These are phyloP conservation scores for Bursaphelenchus okinawaensis DNA, from an alignment of 2,888 invertebrate species.

Conservation along the genomic window DNA sequence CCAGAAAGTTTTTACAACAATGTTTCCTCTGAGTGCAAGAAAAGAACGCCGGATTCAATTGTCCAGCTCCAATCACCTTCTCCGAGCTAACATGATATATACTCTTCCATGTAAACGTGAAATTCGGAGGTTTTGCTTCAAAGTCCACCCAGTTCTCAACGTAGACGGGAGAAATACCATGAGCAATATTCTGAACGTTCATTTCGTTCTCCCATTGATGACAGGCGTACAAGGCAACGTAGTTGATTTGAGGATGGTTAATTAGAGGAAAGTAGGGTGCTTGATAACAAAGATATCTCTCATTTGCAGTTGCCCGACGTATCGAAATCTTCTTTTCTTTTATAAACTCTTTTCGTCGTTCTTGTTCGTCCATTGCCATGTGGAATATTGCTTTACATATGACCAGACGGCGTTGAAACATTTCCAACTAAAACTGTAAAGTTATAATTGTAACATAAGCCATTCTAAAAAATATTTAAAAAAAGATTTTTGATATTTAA, in stretches of 20 bases:
- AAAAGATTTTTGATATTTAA: too few species aligned
- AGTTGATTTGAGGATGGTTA: background rate
- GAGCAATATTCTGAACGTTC: constrained; percentile 4
- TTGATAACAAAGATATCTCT: background rate
- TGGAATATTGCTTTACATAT: background rate
- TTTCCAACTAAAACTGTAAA: background rate
- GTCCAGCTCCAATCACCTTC: background rate
- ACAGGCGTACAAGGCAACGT: background rate
- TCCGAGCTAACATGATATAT: background rate
- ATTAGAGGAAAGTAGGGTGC: background rate
- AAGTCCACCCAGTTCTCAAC: constrained; percentile 31
- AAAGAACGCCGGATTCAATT: background rate
- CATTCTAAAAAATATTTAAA: too few species aligned
- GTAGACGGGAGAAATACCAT: constrained; percentile 20
- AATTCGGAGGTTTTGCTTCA: background rate
- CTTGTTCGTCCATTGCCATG: background rate
- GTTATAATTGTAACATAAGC: too few species aligned
- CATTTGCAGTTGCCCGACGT: background rate
- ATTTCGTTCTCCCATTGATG: constrained; percentile 29
- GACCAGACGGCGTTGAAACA: background rate
- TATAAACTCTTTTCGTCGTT: background rate
- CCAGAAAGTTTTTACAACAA: background rate
- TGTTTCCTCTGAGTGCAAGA: background rate
- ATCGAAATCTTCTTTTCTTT: background rate
- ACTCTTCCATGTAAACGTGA: background rate